A percentile compares a stretch with the other conserved stretches of the same genome.
phyloP scores from a whole-genome alignment of 2,113 vertebrate species.

The Tragelaphus scriptus region DNA sequence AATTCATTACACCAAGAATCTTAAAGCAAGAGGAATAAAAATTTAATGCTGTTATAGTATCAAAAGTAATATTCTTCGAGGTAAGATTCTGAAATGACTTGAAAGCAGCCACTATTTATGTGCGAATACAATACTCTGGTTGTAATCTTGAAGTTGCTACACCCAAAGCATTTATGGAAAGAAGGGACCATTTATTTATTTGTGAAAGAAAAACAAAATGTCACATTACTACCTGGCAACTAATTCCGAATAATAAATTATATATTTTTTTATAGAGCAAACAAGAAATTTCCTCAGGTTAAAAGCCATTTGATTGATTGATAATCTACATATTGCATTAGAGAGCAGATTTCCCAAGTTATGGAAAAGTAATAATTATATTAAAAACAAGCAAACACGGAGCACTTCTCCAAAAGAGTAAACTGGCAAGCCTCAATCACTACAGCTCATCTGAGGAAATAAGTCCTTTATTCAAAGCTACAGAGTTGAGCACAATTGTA shows the following conservation, averaged over 20 bases:
- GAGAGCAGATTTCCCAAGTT: constrained; percentile 34
- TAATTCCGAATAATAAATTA: constrained; percentile 53
- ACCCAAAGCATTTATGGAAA: constrained; percentile 39
- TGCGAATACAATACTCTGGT: background rate
- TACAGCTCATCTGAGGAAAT: background rate
- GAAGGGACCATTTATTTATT: constrained; percentile 17
- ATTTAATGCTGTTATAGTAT: background rate
- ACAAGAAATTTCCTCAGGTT: background rate
- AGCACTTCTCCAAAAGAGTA: background rate
- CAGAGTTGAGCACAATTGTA: background rate
- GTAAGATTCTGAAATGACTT: background rate
- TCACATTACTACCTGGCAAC: constrained; percentile 58
- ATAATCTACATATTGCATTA: background rate
- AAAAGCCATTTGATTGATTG: constrained; percentile 20
- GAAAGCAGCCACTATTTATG: constrained; percentile 30
- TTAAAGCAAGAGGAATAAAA: constrained; percentile 51
- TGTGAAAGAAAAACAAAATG: constrained; percentile 48
- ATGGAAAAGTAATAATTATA: constrained; percentile 28
- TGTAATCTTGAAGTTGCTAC: constrained; percentile 41
- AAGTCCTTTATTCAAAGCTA: background rate
- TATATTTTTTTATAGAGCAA: constrained; percentile 27
- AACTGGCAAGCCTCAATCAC: background rate
- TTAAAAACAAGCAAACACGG: background rate
- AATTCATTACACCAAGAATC: constrained; percentile 32
- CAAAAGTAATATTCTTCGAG: constrained; percentile 1